Evolutionary conservation across 1,140 invertebrate genomes (phyloP).

Genomic region (Drosophila mojavensis): DNA sequence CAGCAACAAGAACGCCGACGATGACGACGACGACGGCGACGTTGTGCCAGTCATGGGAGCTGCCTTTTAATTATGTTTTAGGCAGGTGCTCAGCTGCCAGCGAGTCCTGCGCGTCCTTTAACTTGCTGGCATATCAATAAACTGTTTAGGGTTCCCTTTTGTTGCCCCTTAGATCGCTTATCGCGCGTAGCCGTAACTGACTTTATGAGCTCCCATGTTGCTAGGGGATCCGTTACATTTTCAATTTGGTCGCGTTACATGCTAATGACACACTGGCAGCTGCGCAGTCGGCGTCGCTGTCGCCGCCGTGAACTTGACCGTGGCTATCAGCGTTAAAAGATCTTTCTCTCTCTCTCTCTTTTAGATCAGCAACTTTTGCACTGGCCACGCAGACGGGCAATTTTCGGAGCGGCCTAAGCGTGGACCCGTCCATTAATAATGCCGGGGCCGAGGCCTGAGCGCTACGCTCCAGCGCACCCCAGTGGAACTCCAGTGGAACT

Average conservation of each 20-base stretch:
- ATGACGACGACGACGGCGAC: conserved; percentile 17
- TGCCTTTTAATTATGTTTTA: conserved; percentile 55
- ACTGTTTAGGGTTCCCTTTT: conserved; percentile 57
- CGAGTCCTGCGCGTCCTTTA: conserved; percentile 43
- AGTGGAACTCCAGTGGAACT: conserved; percentile 4
- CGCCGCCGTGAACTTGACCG: conserved; percentile 80
- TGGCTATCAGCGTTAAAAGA: conserved; percentile 76
- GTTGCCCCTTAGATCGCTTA: conserved; percentile 53
- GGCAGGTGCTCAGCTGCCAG: conserved; percentile 52
- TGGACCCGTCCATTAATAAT: conserved; percentile 79
- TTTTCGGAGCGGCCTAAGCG: conserved; percentile 60
- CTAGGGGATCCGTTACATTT: conserved; percentile 72
- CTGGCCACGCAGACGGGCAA: conserved; percentile 39
- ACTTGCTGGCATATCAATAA: conserved; percentile 69
- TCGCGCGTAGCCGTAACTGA: conserved; percentile 33
- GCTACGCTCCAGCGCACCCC: conserved; percentile 66
- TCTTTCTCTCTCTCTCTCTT: conserved; percentile 37
- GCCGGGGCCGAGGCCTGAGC: conserved; percentile 24
- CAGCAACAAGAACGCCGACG: conserved; percentile 16
- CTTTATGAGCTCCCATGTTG: conserved; percentile 12
- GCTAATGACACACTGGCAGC: conserved; percentile 77
- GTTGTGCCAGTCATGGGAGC: conserved; percentile 59
- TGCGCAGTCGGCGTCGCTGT: conserved; percentile 37
- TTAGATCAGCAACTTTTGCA: conserved; percentile 35
- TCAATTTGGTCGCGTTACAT: conserved; percentile 81